A percentile compares a stretch with the other conserved stretches of the same genome.
phyloP scores from a whole-genome alignment of 2,888 invertebrate species.

The Apamea crenata region DNA sequence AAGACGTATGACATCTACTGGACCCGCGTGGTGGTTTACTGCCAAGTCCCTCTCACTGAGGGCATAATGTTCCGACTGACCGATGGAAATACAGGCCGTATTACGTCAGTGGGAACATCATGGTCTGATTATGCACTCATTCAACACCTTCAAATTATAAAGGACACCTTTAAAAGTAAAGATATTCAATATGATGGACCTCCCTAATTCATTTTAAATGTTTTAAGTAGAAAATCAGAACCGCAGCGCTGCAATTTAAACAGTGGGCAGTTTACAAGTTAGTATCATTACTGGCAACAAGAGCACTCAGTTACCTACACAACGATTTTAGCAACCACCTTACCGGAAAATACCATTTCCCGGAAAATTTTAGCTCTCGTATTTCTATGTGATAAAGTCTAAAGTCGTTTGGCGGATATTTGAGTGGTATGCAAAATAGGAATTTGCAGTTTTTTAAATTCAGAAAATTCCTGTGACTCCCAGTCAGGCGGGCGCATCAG shows the following conservation, averaged over 20 bases:
- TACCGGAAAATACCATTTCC: slow-evolving; percentile 6
- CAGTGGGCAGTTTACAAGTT: slow-evolving; percentile 60
- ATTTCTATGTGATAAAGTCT: slow-evolving; percentile 26
- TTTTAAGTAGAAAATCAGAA: slow-evolving; percentile 31
- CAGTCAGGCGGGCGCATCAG: slow-evolving; percentile 73
- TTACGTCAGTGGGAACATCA: no score
- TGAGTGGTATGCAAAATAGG: slow-evolving; percentile 30
- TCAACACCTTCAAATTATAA: not conserved
- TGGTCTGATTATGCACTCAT: no score
- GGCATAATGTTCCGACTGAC: no score
- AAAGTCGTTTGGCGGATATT: slow-evolving; percentile 23
- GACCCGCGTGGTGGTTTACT: no score
- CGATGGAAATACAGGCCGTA: no score
- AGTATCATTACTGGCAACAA: slow-evolving; percentile 62
- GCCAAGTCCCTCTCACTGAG: no score
- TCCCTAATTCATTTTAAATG: slow-evolving; percentile 41
- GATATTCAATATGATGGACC: slow-evolving; percentile 14
- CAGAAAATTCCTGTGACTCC: slow-evolving; percentile 71
- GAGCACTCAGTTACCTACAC: slow-evolving; percentile 62
- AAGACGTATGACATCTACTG: no score
- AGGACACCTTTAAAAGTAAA: not conserved
- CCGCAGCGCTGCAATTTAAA: slow-evolving; percentile 51
- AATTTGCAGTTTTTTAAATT: slow-evolving; percentile 69
- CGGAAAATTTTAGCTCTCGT: not conserved
- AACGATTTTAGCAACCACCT: slow-evolving; percentile 60